Base-by-base conservation (phyloP, 2,113 vertebrate species). In the Serinus canaria region DNA sequence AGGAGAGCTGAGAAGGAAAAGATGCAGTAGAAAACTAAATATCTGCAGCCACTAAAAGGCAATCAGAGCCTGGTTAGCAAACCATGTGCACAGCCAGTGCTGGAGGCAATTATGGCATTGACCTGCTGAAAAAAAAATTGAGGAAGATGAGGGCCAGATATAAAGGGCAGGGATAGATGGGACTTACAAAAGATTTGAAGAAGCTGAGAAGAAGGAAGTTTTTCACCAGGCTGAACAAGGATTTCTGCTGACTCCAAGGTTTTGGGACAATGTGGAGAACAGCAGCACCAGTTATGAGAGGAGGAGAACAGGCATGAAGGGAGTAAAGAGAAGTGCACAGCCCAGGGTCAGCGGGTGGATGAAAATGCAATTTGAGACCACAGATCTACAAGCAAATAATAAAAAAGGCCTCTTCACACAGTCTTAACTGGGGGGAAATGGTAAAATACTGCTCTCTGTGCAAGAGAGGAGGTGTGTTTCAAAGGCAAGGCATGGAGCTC, bases 221-320 rank as follows among this genome's bases (percentile, higher is more conserved):
- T 72, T 67, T 46, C 63, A 33, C 0, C 4, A 59, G 27, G 12
- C 2, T 94, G 58, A 84, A 23, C 9, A 47, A 35, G n/a, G 13
- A 50, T 58, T 25, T 25, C n/a, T 53, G 25, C 8, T 47, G 11
- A 11, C 28, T 69, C 17, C 37, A 49, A 55, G 18, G 30, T 33
- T 80, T 76, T 41, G n/a, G 43, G 23, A 22, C 5, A 3, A n/a
- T 0, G 0, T 37, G 31, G 67, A 73, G 15, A 24, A 14, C 4
- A 33, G 43, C 18, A 83, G 62, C 53, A 46, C 6, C n/a, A 23
- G 18, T 20, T 44, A 31, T 1, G 6, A 47, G 20, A 50, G 17
- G 10, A 76, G 10, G 11, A 68, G 43, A 53, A 49, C 2, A 25
- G 11, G 1, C 5, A 56, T 37, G 30, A 80, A 63, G 14, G 13